These are phyloP conservation scores for Trichomalopsis sarcophagae DNA, from an alignment of 1,140 invertebrate genomes.

Conservation along the genomic window DNA sequence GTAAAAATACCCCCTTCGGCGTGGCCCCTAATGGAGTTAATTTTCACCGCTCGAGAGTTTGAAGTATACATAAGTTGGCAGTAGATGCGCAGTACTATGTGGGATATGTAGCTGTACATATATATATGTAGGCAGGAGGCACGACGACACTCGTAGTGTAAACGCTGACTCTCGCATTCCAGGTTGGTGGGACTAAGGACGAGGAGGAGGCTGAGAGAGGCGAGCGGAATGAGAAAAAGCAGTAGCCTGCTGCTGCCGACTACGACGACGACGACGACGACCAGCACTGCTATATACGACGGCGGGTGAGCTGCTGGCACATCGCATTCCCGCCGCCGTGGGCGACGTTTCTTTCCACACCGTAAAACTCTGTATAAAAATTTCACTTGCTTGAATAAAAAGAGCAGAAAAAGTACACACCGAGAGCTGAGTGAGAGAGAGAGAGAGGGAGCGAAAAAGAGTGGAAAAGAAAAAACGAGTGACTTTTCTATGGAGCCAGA, in stretches of 20 bases:
- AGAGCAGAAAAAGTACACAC: conserved; percentile 32
- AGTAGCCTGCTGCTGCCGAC: not conserved
- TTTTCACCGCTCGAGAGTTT: conserved; percentile 24
- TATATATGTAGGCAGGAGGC: no score
- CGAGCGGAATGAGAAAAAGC: not conserved
- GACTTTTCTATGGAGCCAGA: conserved; percentile 34
- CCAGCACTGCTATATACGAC: not conserved
- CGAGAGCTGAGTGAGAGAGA: no score
- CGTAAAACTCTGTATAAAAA: conserved; percentile 52
- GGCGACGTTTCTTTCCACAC: conserved; percentile 46
- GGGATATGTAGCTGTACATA: not conserved
- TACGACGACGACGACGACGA: not conserved
- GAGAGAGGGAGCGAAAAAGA: no score
- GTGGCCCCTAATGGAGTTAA: conserved; percentile 37
- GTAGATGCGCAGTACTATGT: no score
- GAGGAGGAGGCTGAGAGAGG: not conserved
- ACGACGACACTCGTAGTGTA: conserved; percentile 22
- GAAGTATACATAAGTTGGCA: conserved; percentile 15
- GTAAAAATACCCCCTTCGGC: conserved; percentile 6
- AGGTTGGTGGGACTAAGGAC: conserved; percentile 48
- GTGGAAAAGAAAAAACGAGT: conserved; percentile 5
- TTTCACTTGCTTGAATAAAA: conserved; percentile 52
- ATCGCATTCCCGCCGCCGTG: not conserved
- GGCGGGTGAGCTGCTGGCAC: not conserved
- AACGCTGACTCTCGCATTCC: conserved; percentile 38